These are phyloP conservation scores for Todus mexicanus DNA, from an alignment of 2,797 vertebrate genomes.

Conservation along the genomic window DNA sequence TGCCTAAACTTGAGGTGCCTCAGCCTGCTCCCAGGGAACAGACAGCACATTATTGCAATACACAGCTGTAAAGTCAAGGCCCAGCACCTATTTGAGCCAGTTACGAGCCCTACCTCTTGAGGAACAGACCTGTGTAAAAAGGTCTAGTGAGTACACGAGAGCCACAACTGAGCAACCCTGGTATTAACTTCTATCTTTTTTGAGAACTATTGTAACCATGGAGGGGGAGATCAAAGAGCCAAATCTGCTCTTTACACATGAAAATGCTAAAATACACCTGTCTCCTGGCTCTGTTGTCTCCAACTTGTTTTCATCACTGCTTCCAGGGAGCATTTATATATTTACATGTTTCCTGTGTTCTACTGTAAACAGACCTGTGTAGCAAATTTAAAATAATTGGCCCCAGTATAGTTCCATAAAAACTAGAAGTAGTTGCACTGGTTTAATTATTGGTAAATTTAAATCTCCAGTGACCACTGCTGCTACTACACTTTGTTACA, in stretches of 20 bases:
- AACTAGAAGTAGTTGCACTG: neutral
- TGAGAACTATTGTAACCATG: neutral
- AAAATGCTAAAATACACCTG: neutral
- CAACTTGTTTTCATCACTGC: neutral
- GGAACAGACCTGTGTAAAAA: neutral
- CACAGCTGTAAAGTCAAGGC: neutral
- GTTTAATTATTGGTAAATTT: neutral
- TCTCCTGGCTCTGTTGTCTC: neutral
- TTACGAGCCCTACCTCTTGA: neutral
- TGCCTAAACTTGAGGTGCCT: neutral
- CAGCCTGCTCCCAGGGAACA: neutral
- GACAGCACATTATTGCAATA: neutral
- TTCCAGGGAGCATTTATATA: neutral
- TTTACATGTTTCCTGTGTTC: neutral
- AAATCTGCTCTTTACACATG: neutral
- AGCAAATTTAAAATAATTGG: neutral
- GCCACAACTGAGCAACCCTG: neutral
- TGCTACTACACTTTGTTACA: neutral
- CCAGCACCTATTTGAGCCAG: neutral
- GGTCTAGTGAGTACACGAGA: neutral
- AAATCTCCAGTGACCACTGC: neutral
- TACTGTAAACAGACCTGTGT: neutral
- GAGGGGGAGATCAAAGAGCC: neutral
- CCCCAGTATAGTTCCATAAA: neutral
- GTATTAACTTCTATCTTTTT: neutral